These are phyloP conservation scores for Zygaena filipendulae DNA, from an alignment of 2,888 invertebrate species.

Conservation along the genomic window DNA sequence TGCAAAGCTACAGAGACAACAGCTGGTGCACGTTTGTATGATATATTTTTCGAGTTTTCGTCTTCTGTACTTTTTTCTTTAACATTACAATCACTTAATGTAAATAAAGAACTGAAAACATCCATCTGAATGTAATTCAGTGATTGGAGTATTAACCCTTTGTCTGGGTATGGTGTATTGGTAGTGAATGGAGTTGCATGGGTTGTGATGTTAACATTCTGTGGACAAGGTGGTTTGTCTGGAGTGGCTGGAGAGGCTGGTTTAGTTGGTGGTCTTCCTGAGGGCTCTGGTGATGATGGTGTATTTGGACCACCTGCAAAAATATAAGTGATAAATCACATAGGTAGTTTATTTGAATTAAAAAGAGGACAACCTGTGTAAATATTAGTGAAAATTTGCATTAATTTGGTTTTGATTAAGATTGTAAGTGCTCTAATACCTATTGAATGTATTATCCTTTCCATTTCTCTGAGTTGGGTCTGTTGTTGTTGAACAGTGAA, in stretches of 20 bases:
- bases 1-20: constrained; percentile 41
- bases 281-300: constrained; percentile 20
- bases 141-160: constrained; percentile 51
- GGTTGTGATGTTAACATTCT: constrained; percentile 10
- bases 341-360: constrained; percentile 1
- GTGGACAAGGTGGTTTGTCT: constrained; percentile 11
- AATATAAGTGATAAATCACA: constrained; percentile 1
- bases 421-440: constrained; percentile 23
- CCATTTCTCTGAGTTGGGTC: constrained; percentile 82
- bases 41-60: constrained; percentile 22
- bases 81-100: constrained; percentile 21
- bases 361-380: too few relatives aligned
- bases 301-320: constrained; percentile 30
- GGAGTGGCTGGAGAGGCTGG: constrained; percentile 18
- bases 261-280: constrained; percentile 17
- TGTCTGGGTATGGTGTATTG: constrained; percentile 50
- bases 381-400: too few relatives aligned
- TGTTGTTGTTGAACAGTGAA: constrained; percentile 81
- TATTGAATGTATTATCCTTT: constrained; percentile 52
- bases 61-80: constrained; percentile 19
- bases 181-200: constrained; percentile 10
- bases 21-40: constrained; percentile 33
- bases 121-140: constrained; percentile 63
- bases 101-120: constrained; percentile 51
- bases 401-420: background rate